These are phyloP conservation scores for Aurelia sp. DNA, from an alignment of 30 jellyfish, hydroid and myxozoan species.

Conservation along the genomic window DNA sequence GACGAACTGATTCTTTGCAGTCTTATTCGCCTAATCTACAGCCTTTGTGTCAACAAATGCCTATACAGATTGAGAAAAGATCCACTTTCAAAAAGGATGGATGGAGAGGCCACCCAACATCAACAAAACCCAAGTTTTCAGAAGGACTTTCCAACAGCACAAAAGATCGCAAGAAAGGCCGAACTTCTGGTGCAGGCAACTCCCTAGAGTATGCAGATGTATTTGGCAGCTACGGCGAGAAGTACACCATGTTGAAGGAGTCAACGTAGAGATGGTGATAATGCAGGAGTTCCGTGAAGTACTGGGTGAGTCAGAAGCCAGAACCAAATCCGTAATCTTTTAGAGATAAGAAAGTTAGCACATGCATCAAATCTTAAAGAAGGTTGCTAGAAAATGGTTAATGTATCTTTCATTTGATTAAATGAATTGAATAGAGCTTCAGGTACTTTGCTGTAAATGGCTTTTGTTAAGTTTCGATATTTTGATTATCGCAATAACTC, in stretches of 20 bases:
- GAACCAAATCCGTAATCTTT: no score
- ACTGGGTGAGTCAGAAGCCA: no score
- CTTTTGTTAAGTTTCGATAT: no score
- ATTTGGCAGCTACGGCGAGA: conserved; percentile 47
- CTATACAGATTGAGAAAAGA: conserved; percentile 56
- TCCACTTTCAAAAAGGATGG: conserved; percentile 30
- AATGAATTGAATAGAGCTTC: no score
- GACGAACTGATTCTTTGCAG: conserved; percentile 19
- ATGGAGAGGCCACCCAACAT: conserved; percentile 58
- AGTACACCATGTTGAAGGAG: conserved; percentile 40
- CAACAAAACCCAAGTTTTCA: conserved; percentile 54
- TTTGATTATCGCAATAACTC: no score
- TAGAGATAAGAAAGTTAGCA: no score
- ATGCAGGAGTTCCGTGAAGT: no score
- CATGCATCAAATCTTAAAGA: no score
- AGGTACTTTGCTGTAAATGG: no score
- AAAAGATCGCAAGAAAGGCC: conserved; percentile 12
- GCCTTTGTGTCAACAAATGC: conserved; percentile 79
- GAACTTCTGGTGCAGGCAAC: background rate
- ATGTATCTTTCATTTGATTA: no score
- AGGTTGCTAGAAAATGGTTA: no score
- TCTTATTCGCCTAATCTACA: conserved; percentile 30
- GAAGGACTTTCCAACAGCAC: conserved; percentile 8
- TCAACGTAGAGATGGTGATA: background rate
- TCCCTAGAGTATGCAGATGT: conserved; percentile 52